These are phyloP conservation scores for Apeltes quadracus DNA, from an alignment of 2,113 vertebrate genomes.

Conservation along the genomic window DNA sequence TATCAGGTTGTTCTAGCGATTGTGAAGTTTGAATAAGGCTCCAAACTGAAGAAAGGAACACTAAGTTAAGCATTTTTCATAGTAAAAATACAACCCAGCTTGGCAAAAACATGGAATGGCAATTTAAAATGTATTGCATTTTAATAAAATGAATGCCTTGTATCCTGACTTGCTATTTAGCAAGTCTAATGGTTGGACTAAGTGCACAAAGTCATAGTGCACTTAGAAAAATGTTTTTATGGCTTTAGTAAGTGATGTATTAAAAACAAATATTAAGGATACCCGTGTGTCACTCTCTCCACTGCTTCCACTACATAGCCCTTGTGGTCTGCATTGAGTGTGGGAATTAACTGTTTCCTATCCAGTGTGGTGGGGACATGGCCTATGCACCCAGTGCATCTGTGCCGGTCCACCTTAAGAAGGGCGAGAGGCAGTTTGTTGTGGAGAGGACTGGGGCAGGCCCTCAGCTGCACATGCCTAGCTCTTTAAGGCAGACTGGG, in stretches of 20 bases:
- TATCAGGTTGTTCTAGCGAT: conserved; percentile 12
- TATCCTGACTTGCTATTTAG: neutral
- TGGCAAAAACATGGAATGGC: conserved; percentile 1
- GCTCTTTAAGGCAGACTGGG: conserved; percentile 86
- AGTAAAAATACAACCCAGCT: conserved; percentile 17
- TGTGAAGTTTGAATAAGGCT: conserved; percentile 30
- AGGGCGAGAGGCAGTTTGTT: conserved; percentile 77
- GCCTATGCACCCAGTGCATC: conserved; percentile 58
- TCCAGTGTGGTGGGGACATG: conserved; percentile 28
- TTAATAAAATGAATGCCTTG: neutral
- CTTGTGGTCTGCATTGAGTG: conserved; percentile 57
- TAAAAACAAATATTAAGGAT: neutral
- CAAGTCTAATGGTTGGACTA: neutral
- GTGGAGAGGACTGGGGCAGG: conserved; percentile 79
- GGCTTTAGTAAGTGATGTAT: neutral
- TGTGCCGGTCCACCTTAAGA: conserved; percentile 83
- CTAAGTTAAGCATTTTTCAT: too few relatives aligned
- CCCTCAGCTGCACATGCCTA: conserved; percentile 81
- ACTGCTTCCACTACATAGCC: conserved; percentile 33
- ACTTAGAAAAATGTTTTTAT: neutral
- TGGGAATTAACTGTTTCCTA: conserved; percentile 81
- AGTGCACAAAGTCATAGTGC: neutral
- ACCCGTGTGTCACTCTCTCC: neutral
- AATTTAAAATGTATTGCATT: neutral
- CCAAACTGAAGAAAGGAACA: conserved; percentile 47